Base-by-base conservation (phyloP, 2,113 vertebrate species). In the Tauraco erythrolophus region DNA sequence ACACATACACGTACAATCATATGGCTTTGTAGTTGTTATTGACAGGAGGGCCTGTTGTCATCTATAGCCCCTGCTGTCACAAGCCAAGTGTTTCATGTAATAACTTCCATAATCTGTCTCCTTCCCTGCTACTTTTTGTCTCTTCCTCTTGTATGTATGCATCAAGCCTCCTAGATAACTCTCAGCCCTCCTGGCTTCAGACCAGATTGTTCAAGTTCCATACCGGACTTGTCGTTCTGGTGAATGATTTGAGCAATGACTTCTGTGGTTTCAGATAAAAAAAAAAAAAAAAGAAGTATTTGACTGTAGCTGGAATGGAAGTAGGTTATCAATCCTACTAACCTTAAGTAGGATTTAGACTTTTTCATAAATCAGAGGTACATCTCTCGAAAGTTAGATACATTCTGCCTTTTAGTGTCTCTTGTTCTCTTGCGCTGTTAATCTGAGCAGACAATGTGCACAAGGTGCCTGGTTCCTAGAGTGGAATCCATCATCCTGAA, bases 401-500 rank as follows among this genome's bases (percentile, higher is more conserved):
- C 35, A 69, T 35, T 83, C 84, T 80, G 61, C 57, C 35, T 80
- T 88, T 86, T 84, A 84, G 11, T 35, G 24, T 66, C 74, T 86
- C 30, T 60, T 91, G n/a, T 3, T 8, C 46, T 2, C 1, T 75
- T 78, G 84, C 0, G 54, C 19, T 76, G 14, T 86, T 43, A 88
- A 24, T 37, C 60, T 37, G 8, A 75, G n/a, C 43, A 91, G 81
- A 48, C 6, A 51, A 46, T 14, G n/a, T 16, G 22, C 74, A n/a
- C n/a, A 23, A 65, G 41, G 11, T 87, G 33, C 77, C 54, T 70
- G 17, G 25, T 62, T 93, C 19, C 46, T 37, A 75, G 41, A 58
- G 51, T 54, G 46, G 37, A 93, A 78, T 87, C 51, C 69, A 37
- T 87, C 64, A 93, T 82, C 56, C 43, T 84, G 56, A 78, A 93